Evolutionary conservation across 1,140 invertebrate genomes (phyloP).

Genomic region (Ceratina japonica): DNA sequence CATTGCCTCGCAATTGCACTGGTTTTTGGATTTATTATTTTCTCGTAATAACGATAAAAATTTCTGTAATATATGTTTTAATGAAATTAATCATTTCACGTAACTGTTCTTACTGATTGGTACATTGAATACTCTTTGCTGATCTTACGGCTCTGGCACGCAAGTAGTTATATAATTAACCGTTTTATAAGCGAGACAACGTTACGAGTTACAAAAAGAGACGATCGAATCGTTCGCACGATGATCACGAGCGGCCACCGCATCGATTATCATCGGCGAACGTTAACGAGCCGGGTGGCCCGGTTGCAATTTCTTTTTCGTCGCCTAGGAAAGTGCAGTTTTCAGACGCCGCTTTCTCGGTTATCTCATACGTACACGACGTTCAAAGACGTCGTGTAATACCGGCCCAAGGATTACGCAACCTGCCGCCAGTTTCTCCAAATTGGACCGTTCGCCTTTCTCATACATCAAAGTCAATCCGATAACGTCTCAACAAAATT

Average conservation of each 20-base stretch:
- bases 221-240: not conserved
- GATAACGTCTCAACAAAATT: not conserved
- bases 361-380: slow-evolving; percentile 28
- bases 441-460: slow-evolving; percentile 37
- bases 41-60: too few relatives aligned
- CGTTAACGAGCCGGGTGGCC: not conserved
- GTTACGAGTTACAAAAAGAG: not conserved
- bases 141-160: too few relatives aligned
- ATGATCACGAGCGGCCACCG: not conserved
- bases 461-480: not conserved
- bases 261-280: not conserved
- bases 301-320: slow-evolving; percentile 9
- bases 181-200: slow-evolving; percentile 1
- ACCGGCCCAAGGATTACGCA: slow-evolving; percentile 43
- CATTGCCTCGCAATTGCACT: too few relatives aligned
- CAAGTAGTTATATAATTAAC: slow-evolving; percentile 9
- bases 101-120: too few relatives aligned
- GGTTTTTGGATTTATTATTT: too few relatives aligned
- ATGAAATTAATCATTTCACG: too few relatives aligned
- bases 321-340: slow-evolving; percentile 8
- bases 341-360: slow-evolving; percentile 42
- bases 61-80: too few relatives aligned
- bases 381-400: not conserved
- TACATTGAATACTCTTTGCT: too few relatives aligned
- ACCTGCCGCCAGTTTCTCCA: slow-evolving; percentile 44